phyloP scores from a whole-genome alignment of 2,888 invertebrate species.

The Auanema freiburgensis region DNA sequence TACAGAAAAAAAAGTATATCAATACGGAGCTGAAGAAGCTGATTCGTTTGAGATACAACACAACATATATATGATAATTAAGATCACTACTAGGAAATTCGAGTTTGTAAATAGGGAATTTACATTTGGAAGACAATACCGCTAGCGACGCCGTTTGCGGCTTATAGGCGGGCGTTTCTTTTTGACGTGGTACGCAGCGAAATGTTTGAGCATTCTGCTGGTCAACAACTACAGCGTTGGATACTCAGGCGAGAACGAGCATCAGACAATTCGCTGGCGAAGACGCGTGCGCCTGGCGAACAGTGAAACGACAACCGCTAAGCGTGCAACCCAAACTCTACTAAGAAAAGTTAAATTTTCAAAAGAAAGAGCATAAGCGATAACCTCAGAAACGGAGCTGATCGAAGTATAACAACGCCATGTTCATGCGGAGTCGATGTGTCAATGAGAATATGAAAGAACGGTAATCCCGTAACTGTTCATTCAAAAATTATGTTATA shows the following conservation, averaged over 20 bases:
- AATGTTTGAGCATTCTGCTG: conserved; percentile 24
- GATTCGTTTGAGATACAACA: conserved; percentile 11
- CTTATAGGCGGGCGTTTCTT: conserved; percentile 23
- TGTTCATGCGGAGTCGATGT: no score
- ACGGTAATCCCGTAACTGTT: no score
- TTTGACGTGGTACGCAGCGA: conserved; percentile 44
- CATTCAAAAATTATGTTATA: no score
- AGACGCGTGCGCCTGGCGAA: conserved; percentile 19
- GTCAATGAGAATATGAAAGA: no score
- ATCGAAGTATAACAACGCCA: no score
- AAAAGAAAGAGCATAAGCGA: no score
- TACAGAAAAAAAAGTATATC: not conserved
- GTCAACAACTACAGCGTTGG: conserved; percentile 11
- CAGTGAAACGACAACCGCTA: conserved; percentile 6
- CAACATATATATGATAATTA: not conserved
- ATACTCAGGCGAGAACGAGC: conserved; percentile 29
- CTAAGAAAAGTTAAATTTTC: not conserved
- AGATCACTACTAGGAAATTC: not conserved
- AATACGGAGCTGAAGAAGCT: not conserved
- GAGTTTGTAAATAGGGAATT: conserved; percentile 10
- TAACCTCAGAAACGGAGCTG: no score
- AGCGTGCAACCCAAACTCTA: not conserved
- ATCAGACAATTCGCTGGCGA: conserved; percentile 21
- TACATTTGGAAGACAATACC: conserved; percentile 11
- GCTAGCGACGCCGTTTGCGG: conserved; percentile 21